phyloP scores from a whole-genome alignment of 2,113 vertebrate species.

The Halcyon malimbica region DNA sequence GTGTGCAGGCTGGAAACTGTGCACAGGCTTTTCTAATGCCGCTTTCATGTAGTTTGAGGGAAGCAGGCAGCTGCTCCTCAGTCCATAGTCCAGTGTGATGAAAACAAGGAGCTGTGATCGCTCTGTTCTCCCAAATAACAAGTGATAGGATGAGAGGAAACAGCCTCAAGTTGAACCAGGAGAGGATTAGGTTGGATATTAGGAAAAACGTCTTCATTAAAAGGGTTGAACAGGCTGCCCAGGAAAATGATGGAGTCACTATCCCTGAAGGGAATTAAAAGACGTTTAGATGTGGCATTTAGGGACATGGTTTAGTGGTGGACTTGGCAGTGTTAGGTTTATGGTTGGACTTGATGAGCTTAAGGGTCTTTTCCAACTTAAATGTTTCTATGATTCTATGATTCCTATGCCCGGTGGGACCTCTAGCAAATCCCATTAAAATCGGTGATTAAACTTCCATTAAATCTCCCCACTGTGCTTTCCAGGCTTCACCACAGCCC shows the following conservation, averaged over 20 bases:
- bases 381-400: background rate
- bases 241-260: background rate
- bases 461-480: background rate
- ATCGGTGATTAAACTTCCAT: background rate
- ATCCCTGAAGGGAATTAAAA: background rate
- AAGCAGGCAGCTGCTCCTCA: background rate
- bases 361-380: background rate
- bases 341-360: background rate
- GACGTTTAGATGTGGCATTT: fast-evolving
- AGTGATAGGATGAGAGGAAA: fast-evolving
- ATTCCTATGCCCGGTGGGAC: background rate
- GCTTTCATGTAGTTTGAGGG: background rate
- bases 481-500: background rate
- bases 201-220: background rate
- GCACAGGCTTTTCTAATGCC: background rate
- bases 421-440: conserved; percentile 2
- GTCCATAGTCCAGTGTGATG: too few relatives aligned
- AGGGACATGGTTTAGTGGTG: background rate
- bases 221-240: background rate
- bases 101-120: background rate
- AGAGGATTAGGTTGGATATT: background rate
- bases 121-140: background rate
- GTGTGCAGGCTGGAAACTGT: background rate
- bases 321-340: background rate
- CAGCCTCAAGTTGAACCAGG: background rate